These are phyloP conservation scores for Phainopepla nitens DNA, from an alignment of 2,113 vertebrate species.

Conservation along the genomic window DNA sequence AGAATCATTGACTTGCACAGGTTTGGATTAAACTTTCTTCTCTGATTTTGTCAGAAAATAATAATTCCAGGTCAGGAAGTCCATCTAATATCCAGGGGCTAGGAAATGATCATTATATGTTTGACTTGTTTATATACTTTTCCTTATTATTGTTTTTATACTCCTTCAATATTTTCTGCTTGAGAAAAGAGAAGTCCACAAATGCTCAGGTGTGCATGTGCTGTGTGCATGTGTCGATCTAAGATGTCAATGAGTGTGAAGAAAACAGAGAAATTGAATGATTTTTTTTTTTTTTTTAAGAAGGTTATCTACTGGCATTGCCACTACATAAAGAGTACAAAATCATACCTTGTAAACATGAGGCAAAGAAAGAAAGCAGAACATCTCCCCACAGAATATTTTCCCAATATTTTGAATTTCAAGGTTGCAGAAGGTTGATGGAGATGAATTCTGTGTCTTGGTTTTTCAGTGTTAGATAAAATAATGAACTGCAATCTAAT, in stretches of 20 bases:
- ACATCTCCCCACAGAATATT: neutral
- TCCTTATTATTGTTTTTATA: neutral
- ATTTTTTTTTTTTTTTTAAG: neutral
- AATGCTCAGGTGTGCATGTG: neutral
- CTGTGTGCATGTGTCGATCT: neutral
- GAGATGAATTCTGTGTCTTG: neutral
- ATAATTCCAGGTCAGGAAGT: neutral
- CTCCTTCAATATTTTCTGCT: neutral
- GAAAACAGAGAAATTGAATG: neutral
- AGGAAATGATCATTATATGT: neutral
- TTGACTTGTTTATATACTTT: neutral
- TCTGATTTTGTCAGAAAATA: neutral
- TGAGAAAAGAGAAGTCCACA: neutral
- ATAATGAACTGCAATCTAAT: neutral
- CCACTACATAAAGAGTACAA: neutral
- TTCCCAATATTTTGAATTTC: neutral
- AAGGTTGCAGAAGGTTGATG: neutral
- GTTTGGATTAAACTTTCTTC: neutral
- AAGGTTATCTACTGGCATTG: neutral
- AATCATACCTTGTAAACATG: neutral
- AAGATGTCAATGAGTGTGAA: neutral
- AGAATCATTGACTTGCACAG: neutral
- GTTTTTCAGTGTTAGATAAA: neutral
- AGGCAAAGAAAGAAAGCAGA: neutral
- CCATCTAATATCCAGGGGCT: neutral